phyloP scores from a whole-genome alignment of 2,888 invertebrate species.

The Limnephilus rhombicus region DNA sequence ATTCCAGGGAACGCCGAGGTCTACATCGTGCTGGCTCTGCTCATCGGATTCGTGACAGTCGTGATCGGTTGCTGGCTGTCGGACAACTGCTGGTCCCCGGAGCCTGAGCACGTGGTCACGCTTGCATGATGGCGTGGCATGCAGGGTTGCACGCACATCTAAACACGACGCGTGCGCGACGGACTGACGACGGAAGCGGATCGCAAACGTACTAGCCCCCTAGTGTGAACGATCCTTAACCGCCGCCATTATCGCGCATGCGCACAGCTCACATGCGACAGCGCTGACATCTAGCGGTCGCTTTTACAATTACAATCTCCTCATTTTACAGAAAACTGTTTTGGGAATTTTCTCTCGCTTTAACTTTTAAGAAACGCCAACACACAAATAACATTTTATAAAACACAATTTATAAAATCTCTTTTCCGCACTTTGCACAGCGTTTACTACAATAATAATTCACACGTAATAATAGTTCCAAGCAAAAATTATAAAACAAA shows the following conservation, averaged over 20 bases:
- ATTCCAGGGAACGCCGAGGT: constrained; percentile 85
- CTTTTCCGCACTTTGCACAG: neutral
- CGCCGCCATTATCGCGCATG: constrained; percentile 44
- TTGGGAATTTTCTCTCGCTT: neutral
- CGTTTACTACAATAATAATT: neutral
- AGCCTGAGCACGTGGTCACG: constrained; percentile 82
- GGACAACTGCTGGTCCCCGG: constrained; percentile 88
- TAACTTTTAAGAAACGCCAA: neutral
- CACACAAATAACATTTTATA: neutral
- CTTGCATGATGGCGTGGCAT: constrained; percentile 84
- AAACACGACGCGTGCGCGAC: constrained; percentile 69
- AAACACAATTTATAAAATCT: neutral
- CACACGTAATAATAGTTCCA: neutral
- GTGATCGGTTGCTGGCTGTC: constrained; percentile 88
- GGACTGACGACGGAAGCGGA: constrained; percentile 72
- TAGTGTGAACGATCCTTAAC: constrained; percentile 60
- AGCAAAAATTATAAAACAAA: neutral
- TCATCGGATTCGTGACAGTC: constrained; percentile 85
- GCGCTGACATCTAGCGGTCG: constrained; percentile 37
- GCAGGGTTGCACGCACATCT: constrained; percentile 79
- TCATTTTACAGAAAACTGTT: constrained; percentile 16
- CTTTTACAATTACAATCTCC: constrained; percentile 49
- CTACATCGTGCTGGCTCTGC: constrained; percentile 85
- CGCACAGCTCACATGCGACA: constrained; percentile 34
- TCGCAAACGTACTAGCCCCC: constrained; percentile 67